A percentile compares a stretch with the other conserved stretches of the same genome.
Evolutionary conservation across 2,797 vertebrate species (phyloP).

Genomic region (Cuniculus paca): DNA sequence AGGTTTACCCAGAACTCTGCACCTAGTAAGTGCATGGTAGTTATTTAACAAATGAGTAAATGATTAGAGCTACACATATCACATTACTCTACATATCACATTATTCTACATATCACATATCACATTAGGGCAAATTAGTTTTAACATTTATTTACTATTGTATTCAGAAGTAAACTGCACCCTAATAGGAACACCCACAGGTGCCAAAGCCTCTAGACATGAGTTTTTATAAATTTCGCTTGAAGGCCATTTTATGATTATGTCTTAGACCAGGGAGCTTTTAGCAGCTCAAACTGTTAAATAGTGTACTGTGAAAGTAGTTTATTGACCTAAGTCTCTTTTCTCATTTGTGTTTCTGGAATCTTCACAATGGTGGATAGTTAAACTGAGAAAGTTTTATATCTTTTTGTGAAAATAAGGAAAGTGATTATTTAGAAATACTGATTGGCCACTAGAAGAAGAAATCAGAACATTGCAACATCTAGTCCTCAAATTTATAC

Average conservation of each 20-base stretch:
- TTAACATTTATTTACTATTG: slow-evolving; percentile 35
- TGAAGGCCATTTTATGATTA: slow-evolving; percentile 57
- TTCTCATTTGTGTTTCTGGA: slow-evolving; percentile 55
- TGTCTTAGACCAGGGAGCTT: slow-evolving; percentile 32
- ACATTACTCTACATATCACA: too few species aligned
- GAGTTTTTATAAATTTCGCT: slow-evolving; percentile 61
- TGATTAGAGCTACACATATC: neutral
- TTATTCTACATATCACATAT: neutral
- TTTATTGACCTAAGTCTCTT: slow-evolving; percentile 48
- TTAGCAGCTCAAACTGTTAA: slow-evolving; percentile 39
- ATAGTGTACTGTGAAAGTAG: slow-evolving; percentile 26
- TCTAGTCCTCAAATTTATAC: neutral
- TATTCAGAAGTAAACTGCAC: slow-evolving; percentile 33
- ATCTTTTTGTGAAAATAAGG: slow-evolving; percentile 30
- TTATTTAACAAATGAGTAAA: slow-evolving; percentile 42
- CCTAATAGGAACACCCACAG: neutral
- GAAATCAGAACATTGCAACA: slow-evolving; percentile 39
- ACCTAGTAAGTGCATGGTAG: neutral
- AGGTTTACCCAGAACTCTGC: neutral
- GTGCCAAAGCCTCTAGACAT: slow-evolving; percentile 44
- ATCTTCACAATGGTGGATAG: slow-evolving; percentile 52
- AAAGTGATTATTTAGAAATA: slow-evolving; percentile 64
- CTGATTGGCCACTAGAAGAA: slow-evolving; percentile 1
- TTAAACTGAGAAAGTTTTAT: slow-evolving; percentile 60
- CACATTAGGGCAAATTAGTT: slow-evolving; percentile 47